phyloP scores from a whole-genome alignment of 1,140 invertebrate genomes.

The Holotrichia oblita region DNA sequence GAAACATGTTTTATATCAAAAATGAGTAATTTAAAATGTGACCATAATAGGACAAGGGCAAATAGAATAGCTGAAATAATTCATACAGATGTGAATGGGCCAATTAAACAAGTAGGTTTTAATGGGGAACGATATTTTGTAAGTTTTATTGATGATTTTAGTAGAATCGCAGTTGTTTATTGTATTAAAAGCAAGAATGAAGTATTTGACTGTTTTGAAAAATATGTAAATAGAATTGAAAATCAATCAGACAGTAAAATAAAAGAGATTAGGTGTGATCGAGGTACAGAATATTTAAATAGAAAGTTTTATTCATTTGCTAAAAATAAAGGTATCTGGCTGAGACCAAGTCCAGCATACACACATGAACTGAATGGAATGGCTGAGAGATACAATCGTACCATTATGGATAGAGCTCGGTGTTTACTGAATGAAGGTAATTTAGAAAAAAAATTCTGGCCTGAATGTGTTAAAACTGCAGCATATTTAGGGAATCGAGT shows the following conservation, averaged over 20 bases:
- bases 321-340: conserved; percentile 45
- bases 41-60: conserved; percentile 23
- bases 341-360: conserved; percentile 47
- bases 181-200: conserved; percentile 57
- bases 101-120: conserved; percentile 46
- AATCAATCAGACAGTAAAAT: conserved; percentile 50
- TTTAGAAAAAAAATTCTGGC: conserved; percentile 49
- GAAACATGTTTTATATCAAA: conserved; percentile 35
- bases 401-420: conserved; percentile 49
- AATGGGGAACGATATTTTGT: conserved; percentile 53
- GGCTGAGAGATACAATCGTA: conserved; percentile 50
- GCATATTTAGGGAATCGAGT: conserved; percentile 51
- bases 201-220: conserved; percentile 50
- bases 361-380: conserved; percentile 50
- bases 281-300: conserved; percentile 53
- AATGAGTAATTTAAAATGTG: conserved; percentile 35
- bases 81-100: conserved; percentile 38
- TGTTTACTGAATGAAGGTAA: conserved; percentile 52
- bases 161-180: conserved; percentile 56
- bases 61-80: conserved; percentile 35
- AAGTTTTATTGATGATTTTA: conserved; percentile 57
- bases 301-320: conserved; percentile 46
- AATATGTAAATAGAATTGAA: conserved; percentile 48
- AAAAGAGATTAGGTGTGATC: conserved; percentile 53
- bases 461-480: conserved; percentile 50